Evolutionary conservation across 2,113 vertebrate species (phyloP).

Genomic region (Ceratotherium simum): DNA sequence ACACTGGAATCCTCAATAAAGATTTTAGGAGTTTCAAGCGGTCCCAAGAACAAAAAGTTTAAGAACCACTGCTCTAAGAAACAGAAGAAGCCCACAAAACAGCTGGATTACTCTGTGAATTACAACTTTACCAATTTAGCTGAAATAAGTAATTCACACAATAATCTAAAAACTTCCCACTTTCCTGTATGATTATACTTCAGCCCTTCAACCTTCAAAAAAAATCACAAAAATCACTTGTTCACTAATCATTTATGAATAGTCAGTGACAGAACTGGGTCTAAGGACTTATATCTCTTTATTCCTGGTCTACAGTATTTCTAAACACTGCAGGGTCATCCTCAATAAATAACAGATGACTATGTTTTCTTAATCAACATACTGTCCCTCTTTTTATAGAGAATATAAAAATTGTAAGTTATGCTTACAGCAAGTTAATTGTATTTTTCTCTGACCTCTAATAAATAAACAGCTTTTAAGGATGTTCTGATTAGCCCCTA

Average conservation of each 20-base stretch:
- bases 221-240: conserved; percentile 2
- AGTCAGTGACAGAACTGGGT: background rate
- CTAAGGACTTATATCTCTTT: conserved; percentile 7
- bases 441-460: conserved; percentile 45
- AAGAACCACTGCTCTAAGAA: background rate
- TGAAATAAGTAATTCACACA: conserved; percentile 44
- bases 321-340: background rate
- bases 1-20: background rate
- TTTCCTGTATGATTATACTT: conserved; percentile 48
- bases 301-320: background rate
- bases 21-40: conserved; percentile 37
- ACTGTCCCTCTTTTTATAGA: background rate
- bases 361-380: conserved; percentile 40
- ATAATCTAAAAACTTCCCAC: conserved; percentile 27
- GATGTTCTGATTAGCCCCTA: conserved; percentile 13
- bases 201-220: conserved; percentile 54
- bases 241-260: conserved; percentile 22
- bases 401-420: conserved; percentile 27
- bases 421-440: conserved; percentile 34
- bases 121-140: background rate
- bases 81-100: background rate
- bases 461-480: conserved; percentile 50
- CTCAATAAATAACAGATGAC: conserved; percentile 26
- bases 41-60: conserved; percentile 2
- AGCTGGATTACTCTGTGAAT: background rate